Evolutionary conservation across 2,113 vertebrate species (phyloP), one percentile per base, ranked within the genome.

Genomic region (Peromyscus leucopus): DNA sequence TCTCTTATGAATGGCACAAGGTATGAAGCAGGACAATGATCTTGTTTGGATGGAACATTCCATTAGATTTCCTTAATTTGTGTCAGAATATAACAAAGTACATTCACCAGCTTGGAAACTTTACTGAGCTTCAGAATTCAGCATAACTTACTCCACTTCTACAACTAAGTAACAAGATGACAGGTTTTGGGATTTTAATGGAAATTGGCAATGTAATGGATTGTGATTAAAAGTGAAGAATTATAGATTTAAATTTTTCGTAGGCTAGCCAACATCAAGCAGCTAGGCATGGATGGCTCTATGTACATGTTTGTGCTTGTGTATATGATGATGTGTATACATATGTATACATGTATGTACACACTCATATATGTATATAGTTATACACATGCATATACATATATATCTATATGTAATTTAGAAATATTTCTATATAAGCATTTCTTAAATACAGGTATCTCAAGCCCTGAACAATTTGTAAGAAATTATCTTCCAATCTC

Each of bases 151-250:
- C 92, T 98, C 69, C 69, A 19, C 1, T 57, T 46, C 90, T 97
- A 67, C 85, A 93, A 96, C 97, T 98, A 98, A 97, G 63, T 46
- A 84, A 94, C 89, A 91, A 94, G 95, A 42, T 36, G 97, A 95
- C 26, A 85, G 89, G 9, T 48, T 93, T 94, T 72, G 94, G 90
- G 92, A 59, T 96, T 98, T 98, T 96, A 79, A 91, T 97, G 78
- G n/a, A 83, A 97, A 90, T 96, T 95, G 48, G 51, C 55, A 97
- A 89, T 96, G 65, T 36, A 3, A 59, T 97, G 28, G 90, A 76
- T 69, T 98, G 10, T 96, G 93, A 95, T 97, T 97, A 91, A 10
- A 26, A 84, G 36, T 97, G 92, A 96, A 36, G 46, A 97, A 97
- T 97, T 97, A 31, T 28, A 93, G 75, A 51, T 96, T 94, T 69